Percentiles rank a stretch among this genome's conserved stretches.
Evolutionary conservation across 2,113 vertebrate species (phyloP).

Genomic region (Fregata magnificens): DNA sequence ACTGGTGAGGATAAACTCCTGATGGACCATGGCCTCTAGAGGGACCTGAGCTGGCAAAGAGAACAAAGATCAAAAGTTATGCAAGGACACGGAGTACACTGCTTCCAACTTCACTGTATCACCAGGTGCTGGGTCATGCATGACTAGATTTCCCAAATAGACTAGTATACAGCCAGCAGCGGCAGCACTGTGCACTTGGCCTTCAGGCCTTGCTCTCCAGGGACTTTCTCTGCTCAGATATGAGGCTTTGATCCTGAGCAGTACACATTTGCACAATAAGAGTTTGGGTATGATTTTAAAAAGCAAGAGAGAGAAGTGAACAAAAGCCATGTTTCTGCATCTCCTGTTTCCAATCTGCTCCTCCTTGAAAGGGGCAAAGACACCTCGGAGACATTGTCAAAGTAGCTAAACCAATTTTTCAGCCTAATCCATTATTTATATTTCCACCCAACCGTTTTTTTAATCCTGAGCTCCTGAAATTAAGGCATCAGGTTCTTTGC

Average conservation of each 20-base stretch:
- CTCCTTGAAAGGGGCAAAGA: constrained; percentile 19
- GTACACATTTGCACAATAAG: constrained; percentile 37
- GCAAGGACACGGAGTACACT: background rate
- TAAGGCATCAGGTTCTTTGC: background rate
- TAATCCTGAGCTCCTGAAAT: background rate
- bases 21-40: background rate
- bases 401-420: constrained; percentile 18
- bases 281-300: background rate
- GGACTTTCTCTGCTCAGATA: background rate
- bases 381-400: background rate
- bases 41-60: background rate
- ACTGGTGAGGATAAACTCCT: background rate
- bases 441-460: background rate
- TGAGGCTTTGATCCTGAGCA: constrained; percentile 39
- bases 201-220: constrained; percentile 27
- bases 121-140: background rate
- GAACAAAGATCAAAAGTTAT: background rate
- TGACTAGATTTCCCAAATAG: background rate
- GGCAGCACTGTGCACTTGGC: background rate
- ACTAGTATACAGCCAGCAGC: background rate
- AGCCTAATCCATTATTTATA: constrained; percentile 12
- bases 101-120: background rate
- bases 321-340: background rate
- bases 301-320: constrained; percentile 6
- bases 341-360: constrained; percentile 2